These are phyloP conservation scores for Leptinotarsa lineolata DNA, from an alignment of 1,140 invertebrate genomes.

Conservation along the genomic window DNA sequence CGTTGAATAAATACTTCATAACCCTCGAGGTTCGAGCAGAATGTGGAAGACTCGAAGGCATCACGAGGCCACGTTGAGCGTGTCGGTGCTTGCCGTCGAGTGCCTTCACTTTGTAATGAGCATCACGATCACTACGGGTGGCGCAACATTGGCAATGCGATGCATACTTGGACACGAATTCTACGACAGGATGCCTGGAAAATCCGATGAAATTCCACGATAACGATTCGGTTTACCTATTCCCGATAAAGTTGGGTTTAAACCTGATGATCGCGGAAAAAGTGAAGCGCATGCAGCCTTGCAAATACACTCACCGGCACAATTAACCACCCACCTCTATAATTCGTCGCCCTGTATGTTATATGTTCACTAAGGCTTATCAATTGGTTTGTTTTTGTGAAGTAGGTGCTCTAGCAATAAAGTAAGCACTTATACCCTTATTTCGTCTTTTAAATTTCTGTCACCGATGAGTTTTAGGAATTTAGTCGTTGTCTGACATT, in stretches of 20 bases:
- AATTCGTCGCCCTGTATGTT: too few relatives aligned
- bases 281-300: background rate
- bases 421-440: too few relatives aligned
- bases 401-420: too few relatives aligned
- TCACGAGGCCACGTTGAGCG: conserved; percentile 42
- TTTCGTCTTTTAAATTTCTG: too few relatives aligned
- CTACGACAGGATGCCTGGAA: background rate
- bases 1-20: background rate
- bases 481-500: too few relatives aligned
- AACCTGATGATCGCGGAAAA: background rate
- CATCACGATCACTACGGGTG: conserved; percentile 44
- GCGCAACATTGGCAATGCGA: conserved; percentile 29
- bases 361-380: too few relatives aligned
- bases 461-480: too few relatives aligned
- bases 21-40: background rate
- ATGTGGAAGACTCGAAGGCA: conserved; percentile 30
- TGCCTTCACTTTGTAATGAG: conserved; percentile 38
- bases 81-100: conserved; percentile 34
- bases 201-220: background rate
- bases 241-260: background rate
- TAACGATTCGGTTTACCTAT: background rate
- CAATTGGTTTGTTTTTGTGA: too few relatives aligned
- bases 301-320: too few relatives aligned
- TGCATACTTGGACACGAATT: background rate
- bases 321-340: too few relatives aligned